Evolutionary conservation across 2,797 vertebrate species (phyloP), one percentile per base, ranked within the genome.

Genomic region (Labroides dimidiatus): DNA sequence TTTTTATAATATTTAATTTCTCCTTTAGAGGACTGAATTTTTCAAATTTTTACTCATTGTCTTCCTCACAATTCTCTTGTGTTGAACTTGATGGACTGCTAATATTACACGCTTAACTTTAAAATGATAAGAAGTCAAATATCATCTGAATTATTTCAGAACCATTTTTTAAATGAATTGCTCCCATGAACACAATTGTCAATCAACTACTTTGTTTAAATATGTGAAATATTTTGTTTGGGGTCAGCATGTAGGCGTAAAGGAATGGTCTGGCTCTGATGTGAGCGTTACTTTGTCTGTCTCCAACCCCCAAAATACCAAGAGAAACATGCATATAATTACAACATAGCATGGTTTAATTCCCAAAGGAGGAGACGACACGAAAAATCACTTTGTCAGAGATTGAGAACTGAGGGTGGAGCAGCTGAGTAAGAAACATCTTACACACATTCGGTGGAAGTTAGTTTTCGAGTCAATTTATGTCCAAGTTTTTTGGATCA

Each of bases 301-400:
- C 81, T 90, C 84, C 81, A 89, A 84, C 79, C 81, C 81, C 82
- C 78, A 85, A 90, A 89, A 88, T 90, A 88, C 84, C 66, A 43
- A 75, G 74, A 86, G 75, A 88, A 88, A 89, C 81, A 86, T 85
- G 82, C 91, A 84, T 87, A 77, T 75, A 84, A 88, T 88, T 82
- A 84, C 71, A 72, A 55, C 77, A 84, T 77, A 81, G 76, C 78
- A 88, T 77, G 80, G 78, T 84, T 87, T 69, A 56, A 89, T 86
- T 87, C 86, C 77, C 84, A 80, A 82, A 74, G 73, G 65, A 54
- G 63, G 55, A 82, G 60, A 83, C 72, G 72, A 77, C 73, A 81
- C 72, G 64, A 74, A 72, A 57, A 20, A 74, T 69, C 58, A 19
- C 50, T 58, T 33, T 67, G 70, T 59, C 75, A 76, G 54, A 82